Percentiles rank a stretch among this genome's conserved stretches.
Evolutionary conservation across 1,140 invertebrate genomes (phyloP).

Genomic region (Thaumatotibia leucotreta): DNA sequence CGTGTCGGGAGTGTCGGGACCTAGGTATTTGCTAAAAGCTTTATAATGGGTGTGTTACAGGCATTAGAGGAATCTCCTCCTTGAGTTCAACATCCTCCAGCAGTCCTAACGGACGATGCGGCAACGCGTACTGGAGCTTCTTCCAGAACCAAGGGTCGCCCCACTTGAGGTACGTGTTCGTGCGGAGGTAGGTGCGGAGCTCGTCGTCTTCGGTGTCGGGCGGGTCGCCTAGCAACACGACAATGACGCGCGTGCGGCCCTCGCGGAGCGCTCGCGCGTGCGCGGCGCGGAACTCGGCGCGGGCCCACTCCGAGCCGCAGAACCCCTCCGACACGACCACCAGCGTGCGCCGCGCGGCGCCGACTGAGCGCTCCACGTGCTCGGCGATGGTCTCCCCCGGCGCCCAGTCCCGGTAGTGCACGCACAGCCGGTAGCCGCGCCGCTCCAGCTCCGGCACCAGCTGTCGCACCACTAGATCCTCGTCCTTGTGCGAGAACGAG

Average conservation of each 20-base stretch:
- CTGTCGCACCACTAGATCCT: constrained; percentile 78
- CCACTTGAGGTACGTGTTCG: constrained; percentile 92
- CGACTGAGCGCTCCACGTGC: constrained; percentile 87
- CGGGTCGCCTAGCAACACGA: constrained; percentile 89
- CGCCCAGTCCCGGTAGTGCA: constrained; percentile 88
- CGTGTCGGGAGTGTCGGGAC: too few relatives aligned
- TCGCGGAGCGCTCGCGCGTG: constrained; percentile 87
- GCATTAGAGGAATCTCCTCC: too few relatives aligned
- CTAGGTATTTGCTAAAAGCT: too few relatives aligned
- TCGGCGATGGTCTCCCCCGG: constrained; percentile 84
- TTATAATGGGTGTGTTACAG: too few relatives aligned
- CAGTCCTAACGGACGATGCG: constrained; percentile 14
- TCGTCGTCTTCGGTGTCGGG: constrained; percentile 83
- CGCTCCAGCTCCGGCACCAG: constrained; percentile 78
- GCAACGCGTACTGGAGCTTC: constrained; percentile 85
- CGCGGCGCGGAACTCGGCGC: constrained; percentile 89
- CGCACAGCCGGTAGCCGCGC: constrained; percentile 73
- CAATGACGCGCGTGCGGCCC: constrained; percentile 82
- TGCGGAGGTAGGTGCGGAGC: constrained; percentile 84
- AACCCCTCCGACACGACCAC: constrained; percentile 90
- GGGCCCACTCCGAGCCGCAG: constrained; percentile 89
- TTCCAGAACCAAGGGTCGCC: constrained; percentile 92
- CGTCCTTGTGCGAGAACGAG: constrained; percentile 88
- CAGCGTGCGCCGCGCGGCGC: constrained; percentile 87
- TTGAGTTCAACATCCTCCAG: too few relatives aligned